A percentile compares a stretch with the other conserved stretches of the same genome.
phyloP scores from a whole-genome alignment of 2,888 invertebrate species.

The Megastigmus dorsalis region DNA sequence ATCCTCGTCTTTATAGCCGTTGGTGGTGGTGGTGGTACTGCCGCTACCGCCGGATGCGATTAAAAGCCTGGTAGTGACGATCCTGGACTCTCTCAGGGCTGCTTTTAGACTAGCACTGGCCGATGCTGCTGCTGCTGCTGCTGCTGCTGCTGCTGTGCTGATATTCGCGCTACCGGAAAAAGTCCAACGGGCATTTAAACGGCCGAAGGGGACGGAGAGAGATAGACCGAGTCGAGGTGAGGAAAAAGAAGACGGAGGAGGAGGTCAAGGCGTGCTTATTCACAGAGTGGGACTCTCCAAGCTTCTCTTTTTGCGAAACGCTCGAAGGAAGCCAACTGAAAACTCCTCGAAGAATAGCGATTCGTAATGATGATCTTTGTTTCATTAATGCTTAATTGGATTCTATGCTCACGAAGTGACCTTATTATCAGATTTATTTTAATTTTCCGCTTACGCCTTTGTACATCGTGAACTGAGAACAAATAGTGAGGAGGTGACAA shows the following conservation, averaged over 20 bases:
- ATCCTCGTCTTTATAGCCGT: background rate
- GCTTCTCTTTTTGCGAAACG: background rate
- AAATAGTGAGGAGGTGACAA: no score
- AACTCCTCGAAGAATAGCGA: background rate
- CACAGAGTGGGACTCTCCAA: background rate
- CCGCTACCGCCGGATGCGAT: slow-evolving; percentile 14
- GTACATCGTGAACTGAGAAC: no score
- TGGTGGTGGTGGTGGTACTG: background rate
- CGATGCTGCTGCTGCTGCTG: no score
- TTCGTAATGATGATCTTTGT: background rate
- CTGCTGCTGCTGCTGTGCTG: no score
- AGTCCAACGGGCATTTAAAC: slow-evolving; percentile 17
- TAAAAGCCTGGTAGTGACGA: slow-evolving; percentile 18
- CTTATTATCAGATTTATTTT: no score
- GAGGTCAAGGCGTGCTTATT: slow-evolving; percentile 22
- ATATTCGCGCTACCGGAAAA: slow-evolving; percentile 5
- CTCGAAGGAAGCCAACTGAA: background rate
- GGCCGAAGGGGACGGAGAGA: no score
- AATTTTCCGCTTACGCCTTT: no score
- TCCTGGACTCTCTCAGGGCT: background rate
- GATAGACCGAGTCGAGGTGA: background rate
- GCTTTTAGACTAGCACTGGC: no score
- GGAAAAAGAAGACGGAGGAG: background rate
- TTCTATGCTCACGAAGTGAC: no score
- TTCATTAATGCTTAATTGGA: background rate